Evolutionary conservation across 1,140 invertebrate genomes (phyloP), one percentile per base, ranked within the genome.

Genomic region (Pinna nobilis): DNA sequence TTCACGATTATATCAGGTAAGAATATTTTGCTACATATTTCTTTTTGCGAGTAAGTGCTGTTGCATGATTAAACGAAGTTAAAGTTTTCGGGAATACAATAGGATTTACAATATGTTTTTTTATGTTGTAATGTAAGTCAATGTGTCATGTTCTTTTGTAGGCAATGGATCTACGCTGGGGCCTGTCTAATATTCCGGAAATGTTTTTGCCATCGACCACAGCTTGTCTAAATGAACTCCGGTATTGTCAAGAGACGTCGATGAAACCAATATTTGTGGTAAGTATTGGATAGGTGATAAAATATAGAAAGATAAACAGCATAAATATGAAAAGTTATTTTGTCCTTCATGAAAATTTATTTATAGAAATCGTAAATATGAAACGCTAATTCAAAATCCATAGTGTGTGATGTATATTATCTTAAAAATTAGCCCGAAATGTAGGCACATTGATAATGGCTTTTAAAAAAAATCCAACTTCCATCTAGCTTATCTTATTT

Each of bases 151-250:
- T 67, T 11, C 70, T 23, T 50, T 78, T 82, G 20, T 77, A 97
- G 95, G 96, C 98, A 0, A 96, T 98, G 18, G 97, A 98, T 89
- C 98, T 99, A 97, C 91, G 96, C 86, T 99, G 97, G 97, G 97
- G 97, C 25, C 85, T 91, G 6, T 74, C 88, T 18, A 96, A 97
- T 82, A 96, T 98, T 89, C 96, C 97, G 0, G 98, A 96, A 0
- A 96, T 97, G 86, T 96, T 98, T 92, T 96, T 98, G 88, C 97
- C 98, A 95, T 98, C 97, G 5, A 98, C 97, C 1, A 96, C 98
- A 84, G 92, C 98, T 0, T 98, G 97, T 84, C 97, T 98, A 94
- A 73, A 76, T 2, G 97, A 98, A 91, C 97, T 99, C 72, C 93
- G 95, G 87, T 98, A 98, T 88, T 98, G 97, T 87, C 97, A 98